Base-by-base conservation (phyloP, 2,888 invertebrate genomes). In the Ennomos quercinarius region DNA sequence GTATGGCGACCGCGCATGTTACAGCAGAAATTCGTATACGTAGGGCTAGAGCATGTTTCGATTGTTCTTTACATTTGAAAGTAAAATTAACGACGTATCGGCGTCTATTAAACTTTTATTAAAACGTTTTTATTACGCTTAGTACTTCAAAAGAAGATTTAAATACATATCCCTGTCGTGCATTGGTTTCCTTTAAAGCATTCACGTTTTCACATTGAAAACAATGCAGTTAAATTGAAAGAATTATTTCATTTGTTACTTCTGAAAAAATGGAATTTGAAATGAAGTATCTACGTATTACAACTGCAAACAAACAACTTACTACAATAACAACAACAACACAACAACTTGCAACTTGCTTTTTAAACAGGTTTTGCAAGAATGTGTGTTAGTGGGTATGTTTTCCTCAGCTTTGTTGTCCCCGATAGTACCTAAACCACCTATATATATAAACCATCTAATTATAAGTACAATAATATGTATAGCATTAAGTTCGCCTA, bases 21-120 rank as follows among this genome's bases (percentile, higher is more conserved):
- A 67, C 54, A 68, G 53, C 61, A 57, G 58, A 58, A 65, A 67
- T 67, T 65, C 57, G 66, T 66, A 67, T 66, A 67, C 48, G 62
- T 61, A 57, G 52, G 40, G 48, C 41, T 52, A 55, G 46, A 54
- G 17, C 50, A 61, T 65, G 45, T 46, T 45, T 52, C 62, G 42
- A 66, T 65, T 67, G 63, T 68, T 68, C 61, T 63, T 45, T 44
- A 45, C 39, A 67, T 67, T 67, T 65, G 52, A 62, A 64, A 66
- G 65, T 68, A 39, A 64, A 64, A 64, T 65, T 59, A 60, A n/a
- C 6, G 11, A 43, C 27, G 27, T 13, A 44, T 53, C 10, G 40
- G 42, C 17, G 27, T 6, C 10, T 45, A 45, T 39, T 39, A 46
- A 13, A 42, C 38, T 50, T 17, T 17, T 27, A 27, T 27, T 27